Percentiles rank a stretch among this genome's conserved stretches.
These are phyloP conservation scores for Cinara cedri DNA, from an alignment of 2,888 invertebrate genomes.

Conservation along the genomic window DNA sequence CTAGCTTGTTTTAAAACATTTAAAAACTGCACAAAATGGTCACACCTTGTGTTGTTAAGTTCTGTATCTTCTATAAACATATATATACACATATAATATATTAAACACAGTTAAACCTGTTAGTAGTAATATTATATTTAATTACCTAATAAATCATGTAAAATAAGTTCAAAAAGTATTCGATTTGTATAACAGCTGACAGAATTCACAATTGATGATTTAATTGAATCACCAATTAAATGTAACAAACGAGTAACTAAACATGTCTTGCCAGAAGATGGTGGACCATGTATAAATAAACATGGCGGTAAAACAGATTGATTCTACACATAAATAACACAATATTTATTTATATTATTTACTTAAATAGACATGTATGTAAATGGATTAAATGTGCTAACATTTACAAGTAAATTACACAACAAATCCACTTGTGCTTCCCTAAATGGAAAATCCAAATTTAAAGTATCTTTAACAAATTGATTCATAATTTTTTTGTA, in stretches of 20 bases:
- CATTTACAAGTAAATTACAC: conserved; percentile 57
- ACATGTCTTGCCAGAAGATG: conserved; percentile 82
- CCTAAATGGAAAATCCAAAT: conserved; percentile 57
- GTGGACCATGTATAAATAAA: conserved; percentile 81
- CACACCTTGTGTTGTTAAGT: conserved; percentile 16
- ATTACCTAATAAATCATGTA: conserved; percentile 67
- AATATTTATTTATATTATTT: neutral
- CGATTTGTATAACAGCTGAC: conserved; percentile 80
- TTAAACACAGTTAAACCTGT: conserved; percentile 43
- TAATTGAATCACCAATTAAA: conserved; percentile 66
- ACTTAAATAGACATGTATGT: neutral
- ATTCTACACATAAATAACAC: conserved; percentile 49
- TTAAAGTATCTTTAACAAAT: too few species aligned
- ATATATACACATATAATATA: too few species aligned
- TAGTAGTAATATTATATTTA: neutral
- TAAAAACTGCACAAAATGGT: conserved; percentile 48
- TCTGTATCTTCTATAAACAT: neutral
- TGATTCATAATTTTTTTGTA: too few species aligned
- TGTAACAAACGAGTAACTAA: conserved; percentile 70
- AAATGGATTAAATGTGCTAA: conserved; percentile 39
- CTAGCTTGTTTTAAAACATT: conserved; percentile 27
- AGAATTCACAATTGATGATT: conserved; percentile 75
- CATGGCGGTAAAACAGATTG: conserved; percentile 73
- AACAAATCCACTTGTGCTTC: conserved; percentile 58
- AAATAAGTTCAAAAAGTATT: conserved; percentile 77